Evolutionary conservation across 1,140 invertebrate genomes (phyloP), one percentile per base, ranked within the genome.

Genomic region (Calliopsis andreniformis): DNA sequence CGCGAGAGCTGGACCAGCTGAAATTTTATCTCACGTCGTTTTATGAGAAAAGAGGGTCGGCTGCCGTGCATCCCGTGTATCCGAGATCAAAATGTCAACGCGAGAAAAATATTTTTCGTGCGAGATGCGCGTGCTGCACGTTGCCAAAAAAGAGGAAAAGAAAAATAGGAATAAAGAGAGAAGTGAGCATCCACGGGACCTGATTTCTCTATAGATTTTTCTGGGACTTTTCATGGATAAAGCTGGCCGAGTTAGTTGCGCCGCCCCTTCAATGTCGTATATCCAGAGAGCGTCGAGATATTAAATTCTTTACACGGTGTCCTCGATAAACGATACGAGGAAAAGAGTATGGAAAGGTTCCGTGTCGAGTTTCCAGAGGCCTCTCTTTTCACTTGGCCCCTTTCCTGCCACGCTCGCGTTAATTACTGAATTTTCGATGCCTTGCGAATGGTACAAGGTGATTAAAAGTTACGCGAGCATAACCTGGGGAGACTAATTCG

Each of bases 51-150:
- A 35, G 62, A 67, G 53, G 32, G 42, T 72, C 70, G 35, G 30
- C 18, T 25, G n/a, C 16, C 45, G 61, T 18, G 42, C 20, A 25
- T n/a, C n/a, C 20, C 43, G 55, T 47, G 55, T 30, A 64, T 71
- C 30, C 32, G 32, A 63, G 69, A 72, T 63, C 47, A 53, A 51
- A 63, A 63, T 63, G 58, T 63, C 68, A 61, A 61, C 68, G 25
- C n/a, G 68, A 16, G 30, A n/a, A 59, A 70, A 16, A 59, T 61
- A 70, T 71, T 61, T 51, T 14, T 47, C 56, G 30, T 61, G 7
- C 18, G n/a, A 56, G 53, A 18, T 10, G 20, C 68, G n/a, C 4
- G 18, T 30, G 12, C n/a, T n/a, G 3, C n/a, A 18, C 20, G 51
- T 71, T 42, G 56, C 62, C 35, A 43, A 45, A 6, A 16, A 30